Conservation (phyloP, 2,888 invertebrate species). For the Syritta pipiens region DNA sequence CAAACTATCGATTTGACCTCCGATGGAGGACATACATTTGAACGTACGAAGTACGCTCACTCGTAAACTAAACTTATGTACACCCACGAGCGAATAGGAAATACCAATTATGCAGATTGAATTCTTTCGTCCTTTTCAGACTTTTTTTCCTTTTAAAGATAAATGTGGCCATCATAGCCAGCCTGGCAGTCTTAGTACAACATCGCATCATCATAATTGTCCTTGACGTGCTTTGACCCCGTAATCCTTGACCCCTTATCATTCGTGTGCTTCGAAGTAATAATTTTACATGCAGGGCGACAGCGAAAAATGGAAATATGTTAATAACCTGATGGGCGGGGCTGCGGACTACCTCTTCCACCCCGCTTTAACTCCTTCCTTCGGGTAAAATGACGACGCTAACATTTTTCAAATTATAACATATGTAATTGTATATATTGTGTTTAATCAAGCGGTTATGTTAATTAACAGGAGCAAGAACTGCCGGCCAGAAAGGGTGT, state of each 20-base stretch:
- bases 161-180: constrained; percentile 20
- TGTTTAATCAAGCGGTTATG: constrained; percentile 43
- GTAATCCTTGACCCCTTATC: constrained; percentile 9
- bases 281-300: constrained; percentile 36
- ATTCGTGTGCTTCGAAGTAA: constrained; percentile 8
- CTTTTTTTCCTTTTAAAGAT: not conserved
- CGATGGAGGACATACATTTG: constrained; percentile 20
- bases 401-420: constrained; percentile 46
- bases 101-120: constrained; percentile 57
- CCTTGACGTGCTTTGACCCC: constrained; percentile 38
- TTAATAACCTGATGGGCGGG: constrained; percentile 7
- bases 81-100: constrained; percentile 21
- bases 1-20: constrained; percentile 41
- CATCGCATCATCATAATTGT: constrained; percentile 41
- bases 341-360: not conserved
- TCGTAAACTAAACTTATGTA: constrained; percentile 22
- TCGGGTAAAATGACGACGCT: too few species aligned
- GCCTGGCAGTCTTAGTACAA: constrained; percentile 23
- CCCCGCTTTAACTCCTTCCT: too few species aligned
- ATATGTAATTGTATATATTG: constrained; percentile 26
- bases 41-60: constrained; percentile 14
- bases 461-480: constrained; percentile 44
- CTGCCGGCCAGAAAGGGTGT: too few species aligned
- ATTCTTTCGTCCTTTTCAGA: not conserved
- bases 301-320: constrained; percentile 9